Conservation (phyloP, 2,888 invertebrate genomes). For the Antheraea yamamai region DNA sequence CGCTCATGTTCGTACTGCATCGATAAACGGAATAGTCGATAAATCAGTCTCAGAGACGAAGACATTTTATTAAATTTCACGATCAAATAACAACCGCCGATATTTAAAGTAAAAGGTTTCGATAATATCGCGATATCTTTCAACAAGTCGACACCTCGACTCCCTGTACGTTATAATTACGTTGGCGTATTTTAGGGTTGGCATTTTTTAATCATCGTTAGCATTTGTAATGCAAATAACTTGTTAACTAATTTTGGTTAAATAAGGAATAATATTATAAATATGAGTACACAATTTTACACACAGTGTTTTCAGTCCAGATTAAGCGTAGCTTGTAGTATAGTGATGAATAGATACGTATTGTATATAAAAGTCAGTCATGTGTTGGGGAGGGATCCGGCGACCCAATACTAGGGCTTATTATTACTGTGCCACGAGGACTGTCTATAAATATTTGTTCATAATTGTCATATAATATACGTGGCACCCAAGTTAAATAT, state of each 20-base stretch:
- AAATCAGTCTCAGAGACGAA: slow-evolving; percentile 52
- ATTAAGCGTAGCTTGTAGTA: not conserved
- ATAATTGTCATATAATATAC: too few species aligned
- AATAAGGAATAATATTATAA: not conserved
- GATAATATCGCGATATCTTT: slow-evolving; percentile 68
- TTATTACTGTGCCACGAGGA: too few species aligned
- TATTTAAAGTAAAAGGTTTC: slow-evolving; percentile 60
- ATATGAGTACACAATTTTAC: too few species aligned
- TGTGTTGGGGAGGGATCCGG: too few species aligned
- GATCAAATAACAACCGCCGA: slow-evolving; percentile 67
- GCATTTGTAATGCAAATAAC: not conserved
- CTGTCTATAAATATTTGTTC: too few species aligned
- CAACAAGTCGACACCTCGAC: slow-evolving; percentile 1
- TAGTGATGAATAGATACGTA: too few species aligned
- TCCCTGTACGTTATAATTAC: slow-evolving; percentile 16
- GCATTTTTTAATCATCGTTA: not conserved
- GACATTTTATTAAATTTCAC: slow-evolving; percentile 67
- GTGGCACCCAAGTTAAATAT: too few species aligned
- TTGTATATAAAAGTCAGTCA: not conserved
- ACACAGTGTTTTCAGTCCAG: too few species aligned
- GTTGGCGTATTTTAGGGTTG: not conserved
- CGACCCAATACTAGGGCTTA: too few species aligned
- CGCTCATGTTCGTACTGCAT: not conserved
- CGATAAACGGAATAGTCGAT: slow-evolving; percentile 33
- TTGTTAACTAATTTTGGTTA: not conserved